Evolutionary conservation across 2,797 vertebrate species (phyloP).

Genomic region (Euphonia xanthogaster): DNA sequence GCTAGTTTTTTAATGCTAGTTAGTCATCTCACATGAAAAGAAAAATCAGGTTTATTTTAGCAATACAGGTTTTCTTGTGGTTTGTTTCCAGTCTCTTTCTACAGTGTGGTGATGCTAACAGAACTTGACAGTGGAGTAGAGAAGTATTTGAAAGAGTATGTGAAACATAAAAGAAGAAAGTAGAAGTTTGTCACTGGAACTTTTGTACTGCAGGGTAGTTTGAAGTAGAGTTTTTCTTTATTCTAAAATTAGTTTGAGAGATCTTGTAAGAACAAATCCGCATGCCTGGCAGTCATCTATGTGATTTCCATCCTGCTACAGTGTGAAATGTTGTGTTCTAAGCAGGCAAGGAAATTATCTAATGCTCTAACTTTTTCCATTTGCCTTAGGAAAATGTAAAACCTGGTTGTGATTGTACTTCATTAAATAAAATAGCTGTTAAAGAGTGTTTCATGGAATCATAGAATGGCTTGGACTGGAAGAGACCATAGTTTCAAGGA

Average conservation of each 20-base stretch:
- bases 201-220: constrained; percentile 3
- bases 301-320: constrained; percentile 14
- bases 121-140: background rate
- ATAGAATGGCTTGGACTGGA: background rate
- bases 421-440: constrained; percentile 55
- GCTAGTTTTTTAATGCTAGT: background rate
- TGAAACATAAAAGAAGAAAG: constrained; percentile 8
- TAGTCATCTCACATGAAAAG: constrained; percentile 15
- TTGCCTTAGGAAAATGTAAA: constrained; percentile 18
- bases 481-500: background rate
- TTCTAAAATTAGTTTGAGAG: constrained; percentile 55
- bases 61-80: background rate
- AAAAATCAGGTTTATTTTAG: constrained; percentile 37
- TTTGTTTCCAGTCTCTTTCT: constrained; percentile 48
- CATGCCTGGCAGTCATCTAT: background rate
- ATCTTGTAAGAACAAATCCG: constrained; percentile 24
- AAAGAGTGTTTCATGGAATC: background rate
- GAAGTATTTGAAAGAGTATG: background rate
- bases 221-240: constrained; percentile 33
- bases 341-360: constrained; percentile 1
- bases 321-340: constrained; percentile 27
- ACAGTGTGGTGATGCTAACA: constrained; percentile 6
- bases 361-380: background rate
- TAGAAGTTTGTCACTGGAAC: constrained; percentile 29
- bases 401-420: constrained; percentile 48